Conservation (phyloP, 2,888 invertebrate species). For the Oligia fasciuncula region DNA sequence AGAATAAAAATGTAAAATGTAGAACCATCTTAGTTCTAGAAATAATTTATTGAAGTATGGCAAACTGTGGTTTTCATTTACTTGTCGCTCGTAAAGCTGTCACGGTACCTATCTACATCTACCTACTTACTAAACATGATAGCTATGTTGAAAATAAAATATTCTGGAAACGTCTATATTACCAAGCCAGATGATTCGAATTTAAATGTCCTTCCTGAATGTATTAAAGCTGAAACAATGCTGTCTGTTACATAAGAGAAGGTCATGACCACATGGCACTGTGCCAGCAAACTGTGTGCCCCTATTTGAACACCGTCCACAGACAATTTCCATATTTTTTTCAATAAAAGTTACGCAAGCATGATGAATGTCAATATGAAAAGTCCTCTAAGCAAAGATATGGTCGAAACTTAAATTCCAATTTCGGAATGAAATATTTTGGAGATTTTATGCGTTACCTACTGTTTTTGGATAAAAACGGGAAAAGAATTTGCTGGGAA, state of each 20-base stretch:
- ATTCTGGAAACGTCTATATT: not conserved
- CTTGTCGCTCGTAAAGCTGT: too few species aligned
- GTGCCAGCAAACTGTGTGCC: constrained; percentile 47
- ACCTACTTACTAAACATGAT: not conserved
- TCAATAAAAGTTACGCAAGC: constrained; percentile 44
- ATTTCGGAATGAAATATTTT: not conserved
- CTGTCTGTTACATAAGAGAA: constrained; percentile 48
- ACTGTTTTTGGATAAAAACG: not conserved
- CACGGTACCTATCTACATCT: too few species aligned
- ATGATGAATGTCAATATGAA: constrained; percentile 13
- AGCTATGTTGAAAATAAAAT: constrained; percentile 13
- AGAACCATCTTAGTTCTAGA: too few species aligned
- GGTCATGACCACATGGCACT: constrained; percentile 58
- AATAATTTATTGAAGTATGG: too few species aligned
- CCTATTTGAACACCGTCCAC: constrained; percentile 35
- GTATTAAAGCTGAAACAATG: constrained; percentile 13
- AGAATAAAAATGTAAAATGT: too few species aligned
- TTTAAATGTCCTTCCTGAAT: constrained; percentile 45
- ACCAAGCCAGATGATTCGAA: constrained; percentile 3
- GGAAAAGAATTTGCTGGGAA: not conserved
- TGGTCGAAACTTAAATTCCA: not conserved
- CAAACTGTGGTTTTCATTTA: too few species aligned
- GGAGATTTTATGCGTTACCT: not conserved
- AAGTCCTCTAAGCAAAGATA: not conserved
- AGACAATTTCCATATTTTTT: constrained; percentile 44